These are phyloP conservation scores for Pseudolaguvia tuberculata DNA, from an alignment of 2,113 vertebrate genomes.

Conservation along the genomic window DNA sequence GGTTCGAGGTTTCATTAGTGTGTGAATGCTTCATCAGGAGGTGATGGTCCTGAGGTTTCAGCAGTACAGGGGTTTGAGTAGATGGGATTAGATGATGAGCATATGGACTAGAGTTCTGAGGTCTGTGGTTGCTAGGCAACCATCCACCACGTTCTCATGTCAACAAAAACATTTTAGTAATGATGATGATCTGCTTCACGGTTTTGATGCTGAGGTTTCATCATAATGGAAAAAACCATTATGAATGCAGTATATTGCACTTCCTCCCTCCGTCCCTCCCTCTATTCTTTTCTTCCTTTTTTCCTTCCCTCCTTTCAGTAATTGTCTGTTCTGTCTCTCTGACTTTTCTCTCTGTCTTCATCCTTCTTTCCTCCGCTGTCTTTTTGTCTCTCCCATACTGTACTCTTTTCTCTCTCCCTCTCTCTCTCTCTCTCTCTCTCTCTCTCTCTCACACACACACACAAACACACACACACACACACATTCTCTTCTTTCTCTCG, in stretches of 20 bases:
- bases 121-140: neutral
- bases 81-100: slow-evolving; percentile 4
- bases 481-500: no score
- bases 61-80: no score
- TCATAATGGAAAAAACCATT: neutral
- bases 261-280: neutral
- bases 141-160: neutral
- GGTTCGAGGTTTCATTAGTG: neutral
- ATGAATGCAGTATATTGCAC: neutral
- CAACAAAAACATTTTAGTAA: neutral
- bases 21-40: neutral
- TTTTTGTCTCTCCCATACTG: no score
- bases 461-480: no score
- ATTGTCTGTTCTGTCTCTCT: neutral
- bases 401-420: no score
- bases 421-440: no score
- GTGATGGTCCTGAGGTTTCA: no score
- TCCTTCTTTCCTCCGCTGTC: no score
- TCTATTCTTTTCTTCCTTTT: no score
- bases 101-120: neutral
- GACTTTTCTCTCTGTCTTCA: neutral
- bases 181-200: neutral
- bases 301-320: neutral
- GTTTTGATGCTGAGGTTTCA: neutral
- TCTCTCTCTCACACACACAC: no score